These are phyloP conservation scores for Holotrichia oblita DNA, from an alignment of 1,140 invertebrate species.

Conservation along the genomic window DNA sequence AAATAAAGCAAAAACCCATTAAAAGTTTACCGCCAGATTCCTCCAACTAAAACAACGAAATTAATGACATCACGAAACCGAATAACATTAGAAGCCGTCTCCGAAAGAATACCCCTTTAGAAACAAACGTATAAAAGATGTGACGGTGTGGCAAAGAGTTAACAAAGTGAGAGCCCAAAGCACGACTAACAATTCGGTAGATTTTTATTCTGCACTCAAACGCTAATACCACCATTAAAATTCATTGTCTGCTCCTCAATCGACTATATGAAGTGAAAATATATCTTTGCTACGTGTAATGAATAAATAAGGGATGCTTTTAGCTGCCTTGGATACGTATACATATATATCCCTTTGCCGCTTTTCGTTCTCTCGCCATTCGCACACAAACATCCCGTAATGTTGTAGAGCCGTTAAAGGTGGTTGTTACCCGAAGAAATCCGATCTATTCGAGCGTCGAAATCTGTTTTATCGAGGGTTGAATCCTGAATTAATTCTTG, in stretches of 20 bases:
- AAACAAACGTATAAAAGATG: slow-evolving; percentile 32
- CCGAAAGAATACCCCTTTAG: not conserved
- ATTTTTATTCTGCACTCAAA: slow-evolving; percentile 49
- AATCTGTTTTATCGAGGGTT: slow-evolving; percentile 5
- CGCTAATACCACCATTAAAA: slow-evolving; percentile 56
- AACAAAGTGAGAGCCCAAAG: not conserved
- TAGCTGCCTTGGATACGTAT: not conserved
- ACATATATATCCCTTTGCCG: not conserved
- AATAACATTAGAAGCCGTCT: not conserved
- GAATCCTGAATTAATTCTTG: not conserved
- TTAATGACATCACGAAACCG: not conserved
- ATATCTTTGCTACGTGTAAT: slow-evolving; percentile 55
- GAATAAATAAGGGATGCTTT: slow-evolving; percentile 50
- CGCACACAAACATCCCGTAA: not conserved
- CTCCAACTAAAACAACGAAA: not conserved
- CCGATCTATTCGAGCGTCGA: slow-evolving; percentile 2
- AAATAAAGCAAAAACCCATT: not conserved
- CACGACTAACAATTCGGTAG: not conserved
- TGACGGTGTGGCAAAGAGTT: slow-evolving; percentile 23
- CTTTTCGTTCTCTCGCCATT: not conserved
- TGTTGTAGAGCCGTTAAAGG: not conserved
- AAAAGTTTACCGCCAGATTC: not conserved
- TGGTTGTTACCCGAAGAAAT: not conserved
- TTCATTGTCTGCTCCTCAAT: slow-evolving; percentile 56
- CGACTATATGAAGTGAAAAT: slow-evolving; percentile 59